A percentile compares a stretch with the other conserved stretches of the same genome.
Evolutionary conservation across 30 jellyfish, hydroid and myxozoan species (phyloP).

Genomic region (Aurelia coerulea): DNA sequence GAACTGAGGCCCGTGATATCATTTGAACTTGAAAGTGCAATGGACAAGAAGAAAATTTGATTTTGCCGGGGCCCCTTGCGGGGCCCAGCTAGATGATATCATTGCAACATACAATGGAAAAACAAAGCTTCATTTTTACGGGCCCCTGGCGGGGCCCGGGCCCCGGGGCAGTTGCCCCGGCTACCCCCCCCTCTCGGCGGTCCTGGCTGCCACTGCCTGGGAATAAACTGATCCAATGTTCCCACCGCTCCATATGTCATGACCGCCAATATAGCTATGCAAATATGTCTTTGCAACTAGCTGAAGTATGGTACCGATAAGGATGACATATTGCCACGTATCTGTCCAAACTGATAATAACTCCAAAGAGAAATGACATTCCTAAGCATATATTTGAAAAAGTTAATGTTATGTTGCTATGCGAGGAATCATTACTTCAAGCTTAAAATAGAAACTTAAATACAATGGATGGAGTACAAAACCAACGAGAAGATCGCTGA

Average conservation of each 20-base stretch:
- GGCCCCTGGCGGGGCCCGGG: no score
- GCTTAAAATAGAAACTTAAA: background rate
- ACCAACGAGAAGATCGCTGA: slow-evolving; percentile 3
- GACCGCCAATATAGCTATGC: background rate
- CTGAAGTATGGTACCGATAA: slow-evolving; percentile 1
- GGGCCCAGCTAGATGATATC: no score
- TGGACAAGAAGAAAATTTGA: no score
- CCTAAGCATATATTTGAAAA: background rate
- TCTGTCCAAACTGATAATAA: background rate
- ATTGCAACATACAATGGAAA: no score
- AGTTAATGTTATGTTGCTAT: background rate
- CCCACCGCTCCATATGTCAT: background rate
- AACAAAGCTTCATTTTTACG: no score
- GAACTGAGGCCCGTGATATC: no score
- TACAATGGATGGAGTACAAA: background rate
- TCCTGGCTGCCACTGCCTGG: no score
- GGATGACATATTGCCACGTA: slow-evolving; percentile 13
- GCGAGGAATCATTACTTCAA: background rate
- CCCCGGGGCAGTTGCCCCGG: no score
- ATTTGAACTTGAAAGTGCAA: no score
- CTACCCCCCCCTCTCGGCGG: no score
- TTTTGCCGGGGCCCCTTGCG: no score
- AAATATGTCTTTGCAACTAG: background rate
- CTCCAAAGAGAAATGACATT: background rate
- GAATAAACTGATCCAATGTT: background rate